Percentiles rank a stretch among this genome's conserved stretches.
phyloP scores from a whole-genome alignment of 2,797 vertebrate species.

The Poecilia picta region DNA sequence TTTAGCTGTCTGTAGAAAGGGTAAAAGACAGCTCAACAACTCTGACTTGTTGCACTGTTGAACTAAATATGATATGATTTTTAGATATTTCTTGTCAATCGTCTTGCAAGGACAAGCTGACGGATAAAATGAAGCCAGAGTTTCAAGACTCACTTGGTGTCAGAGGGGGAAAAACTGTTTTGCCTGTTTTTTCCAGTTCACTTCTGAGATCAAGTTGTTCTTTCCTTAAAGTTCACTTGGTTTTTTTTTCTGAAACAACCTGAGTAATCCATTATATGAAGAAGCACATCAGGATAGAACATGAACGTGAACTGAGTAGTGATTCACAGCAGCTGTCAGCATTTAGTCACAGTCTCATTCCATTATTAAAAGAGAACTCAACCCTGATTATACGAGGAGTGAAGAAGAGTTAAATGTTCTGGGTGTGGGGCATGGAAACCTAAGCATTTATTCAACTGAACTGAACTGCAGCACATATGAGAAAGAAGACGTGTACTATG shows the following conservation, averaged over 20 bases:
- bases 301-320: constrained; percentile 32
- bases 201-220: constrained; percentile 1
- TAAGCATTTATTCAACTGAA: background rate
- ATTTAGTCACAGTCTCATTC: constrained; percentile 30
- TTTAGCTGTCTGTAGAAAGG: background rate
- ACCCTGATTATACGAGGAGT: constrained; percentile 28
- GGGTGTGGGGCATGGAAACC: constrained; percentile 32
- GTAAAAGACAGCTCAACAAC: background rate
- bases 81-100: background rate
- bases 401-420: constrained; percentile 12
- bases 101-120: background rate
- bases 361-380: constrained; percentile 37
- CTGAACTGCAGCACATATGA: constrained; percentile 7
- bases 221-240: background rate
- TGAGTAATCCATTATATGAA: constrained; percentile 33
- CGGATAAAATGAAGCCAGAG: background rate
- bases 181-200: background rate
- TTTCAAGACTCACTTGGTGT: background rate
- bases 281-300: constrained; percentile 22
- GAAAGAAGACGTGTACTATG: background rate
- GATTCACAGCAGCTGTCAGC: constrained; percentile 43
- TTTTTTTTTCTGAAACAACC: constrained; percentile 1
- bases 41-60: background rate
- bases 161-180: background rate
- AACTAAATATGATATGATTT: background rate